These are phyloP conservation scores for Eulemur rubriventer DNA, from an alignment of 2,797 vertebrate genomes.

Conservation along the genomic window DNA sequence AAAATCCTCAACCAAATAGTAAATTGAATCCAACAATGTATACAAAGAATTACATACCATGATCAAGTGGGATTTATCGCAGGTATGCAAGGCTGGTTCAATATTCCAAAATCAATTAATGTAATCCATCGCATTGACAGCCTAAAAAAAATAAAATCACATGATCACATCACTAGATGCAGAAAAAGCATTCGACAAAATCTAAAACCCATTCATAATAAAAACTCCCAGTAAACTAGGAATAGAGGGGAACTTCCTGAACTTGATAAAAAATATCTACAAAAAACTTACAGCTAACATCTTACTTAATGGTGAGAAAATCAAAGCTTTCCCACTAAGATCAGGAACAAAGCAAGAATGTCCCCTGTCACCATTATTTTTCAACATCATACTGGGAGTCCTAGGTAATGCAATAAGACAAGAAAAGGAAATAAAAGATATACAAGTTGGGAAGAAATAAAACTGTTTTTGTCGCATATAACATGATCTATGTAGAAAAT, in stretches of 20 bases:
- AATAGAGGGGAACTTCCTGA: not conserved
- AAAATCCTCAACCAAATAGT: not conserved
- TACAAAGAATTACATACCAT: not conserved
- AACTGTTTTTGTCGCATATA: not conserved
- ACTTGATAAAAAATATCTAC: not conserved
- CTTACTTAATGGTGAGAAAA: not conserved
- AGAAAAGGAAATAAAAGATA: not conserved
- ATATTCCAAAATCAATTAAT: not conserved
- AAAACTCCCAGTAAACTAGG: not conserved
- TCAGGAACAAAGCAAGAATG: not conserved
- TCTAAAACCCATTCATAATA: not conserved
- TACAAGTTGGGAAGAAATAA: not conserved
- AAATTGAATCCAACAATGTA: not conserved
- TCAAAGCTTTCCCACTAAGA: not conserved
- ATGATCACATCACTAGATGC: not conserved
- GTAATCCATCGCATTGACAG: not conserved
- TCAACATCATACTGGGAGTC: not conserved
- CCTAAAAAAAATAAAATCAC: not conserved
- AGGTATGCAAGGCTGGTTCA: not conserved
- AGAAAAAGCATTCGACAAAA: not conserved
- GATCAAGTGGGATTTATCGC: not conserved
- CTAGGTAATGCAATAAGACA: not conserved
- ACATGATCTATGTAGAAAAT: not conserved
- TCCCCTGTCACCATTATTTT: not conserved
- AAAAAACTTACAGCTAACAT: not conserved